Evolutionary conservation across 2,113 vertebrate species (phyloP), one percentile per base, ranked within the genome.

Genomic region (Ceuthmochares aereus): DNA sequence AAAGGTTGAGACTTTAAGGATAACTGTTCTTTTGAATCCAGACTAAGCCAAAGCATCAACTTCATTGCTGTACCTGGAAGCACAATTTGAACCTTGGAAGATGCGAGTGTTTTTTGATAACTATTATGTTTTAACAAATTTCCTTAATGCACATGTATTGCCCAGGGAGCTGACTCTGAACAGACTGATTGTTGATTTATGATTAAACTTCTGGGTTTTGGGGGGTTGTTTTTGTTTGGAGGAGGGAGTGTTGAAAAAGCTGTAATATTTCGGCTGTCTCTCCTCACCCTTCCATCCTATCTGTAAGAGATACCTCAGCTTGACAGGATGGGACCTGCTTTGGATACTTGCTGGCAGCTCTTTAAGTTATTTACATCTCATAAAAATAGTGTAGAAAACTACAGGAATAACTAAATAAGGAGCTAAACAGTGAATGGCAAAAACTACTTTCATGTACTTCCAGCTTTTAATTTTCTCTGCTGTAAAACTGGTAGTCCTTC

Each of bases 401-500:
- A 51, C 21, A 36, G 9, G 32, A 87, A n/a, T 55, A 56, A 37
- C 15, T 79, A 51, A 58, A 83, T 36, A 79, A 52, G 10, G 47
- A 90, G 20, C 12, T 72, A 63, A 89, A 42, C 6, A 64, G 45
- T 59, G 30, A 84, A 66, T 10, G 42, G 37, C 30, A 84, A 54
- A 42, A 29, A 13, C 34, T 27, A 5, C 27, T 85, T 86, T 69
- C 37, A 63, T 81, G 14, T 89, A 26, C 45, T 91, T 93, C 58
- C 68, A 87, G 27, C 11, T 72, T 94, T 89, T 79, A n/a, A 20
- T 73, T 94, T 96, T 11, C 12, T 96, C 79, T 84, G 45, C 47
- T 89, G 32, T 81, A 67, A 84, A 95, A 79, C 81, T 92, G 60
- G 58, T 73, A 72, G 29, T 27, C 59, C 22, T 30, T 52, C 20